Base-by-base conservation (phyloP, 1,140 invertebrate species). In the Nephila pilipes region DNA sequence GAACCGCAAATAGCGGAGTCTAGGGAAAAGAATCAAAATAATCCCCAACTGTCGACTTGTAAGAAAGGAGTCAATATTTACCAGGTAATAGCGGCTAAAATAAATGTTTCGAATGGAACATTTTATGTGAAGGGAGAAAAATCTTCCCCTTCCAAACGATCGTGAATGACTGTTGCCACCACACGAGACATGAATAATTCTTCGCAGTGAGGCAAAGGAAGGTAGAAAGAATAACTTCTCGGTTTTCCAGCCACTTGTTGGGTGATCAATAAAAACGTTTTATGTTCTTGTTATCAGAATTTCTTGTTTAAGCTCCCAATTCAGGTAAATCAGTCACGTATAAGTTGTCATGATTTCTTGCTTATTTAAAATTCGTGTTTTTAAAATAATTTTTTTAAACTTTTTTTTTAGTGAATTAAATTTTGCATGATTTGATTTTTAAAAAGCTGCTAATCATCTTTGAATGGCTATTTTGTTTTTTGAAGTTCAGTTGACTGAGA, bases 161-260 rank as follows among this genome's bases (percentile, higher is more conserved):
- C 90, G 90, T 46, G 91, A 87, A 93, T 93, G 91, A 93, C 91
- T 93, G 91, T 92, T 93, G 91, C 91, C 91, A 93, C 91, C 91
- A 87, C 81, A 85, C 81, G 80, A 79, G 85, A 93, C 91, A 93
- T 93, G 91, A 93, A 93, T 93, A 93, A 93, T 93, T 93, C 91
- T 60, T 75, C 54, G 25, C 83, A 85, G 38, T 81, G 25, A 90
- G 18, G 69, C 29, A 32, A 18, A 32, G 65, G 29, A 90, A 79
- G 83, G 58, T 85, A 57, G 63, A 85, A 93, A 93, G 65, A 60
- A 92, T 60, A 92, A 92, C 38, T 60, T 63, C 79, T 90, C 89
- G 55, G 75, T 91, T 79, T 87, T 65, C 83, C 54, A 87, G 63
- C 85, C 91, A 93, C 91, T 93, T 93, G 91, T 93, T 93, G 38